Conservation (phyloP, 2,113 vertebrate genomes). For the Leuciscus idus region DNA sequence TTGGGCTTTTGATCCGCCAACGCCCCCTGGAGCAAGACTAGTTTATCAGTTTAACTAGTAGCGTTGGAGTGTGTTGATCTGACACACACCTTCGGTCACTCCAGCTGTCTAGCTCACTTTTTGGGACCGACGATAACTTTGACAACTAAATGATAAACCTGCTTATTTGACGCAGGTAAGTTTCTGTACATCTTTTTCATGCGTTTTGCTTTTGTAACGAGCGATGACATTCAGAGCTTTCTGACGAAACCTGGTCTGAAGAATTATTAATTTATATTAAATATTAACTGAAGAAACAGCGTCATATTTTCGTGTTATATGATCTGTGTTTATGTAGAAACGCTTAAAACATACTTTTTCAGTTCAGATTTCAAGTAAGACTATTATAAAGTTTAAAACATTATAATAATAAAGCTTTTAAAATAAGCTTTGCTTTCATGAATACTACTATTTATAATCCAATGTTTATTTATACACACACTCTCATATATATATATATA, state of each 20-base stretch:
- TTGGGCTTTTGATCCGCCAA: background rate
- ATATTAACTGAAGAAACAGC: background rate
- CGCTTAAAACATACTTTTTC: background rate
- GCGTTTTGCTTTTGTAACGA: background rate
- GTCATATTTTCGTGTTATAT: background rate
- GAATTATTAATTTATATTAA: background rate
- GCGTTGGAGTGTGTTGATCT: background rate
- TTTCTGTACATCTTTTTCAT: background rate
- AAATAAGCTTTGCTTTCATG: too few species aligned
- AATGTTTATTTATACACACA: too few species aligned
- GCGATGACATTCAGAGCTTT: background rate
- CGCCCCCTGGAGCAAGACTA: background rate
- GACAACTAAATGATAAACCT: slow-evolving; percentile 1
- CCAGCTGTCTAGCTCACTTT: background rate
- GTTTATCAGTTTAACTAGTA: background rate
- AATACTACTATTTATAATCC: too few species aligned
- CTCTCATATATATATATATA: too few species aligned
- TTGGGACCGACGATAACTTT: background rate
- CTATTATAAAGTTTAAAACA: too few species aligned
- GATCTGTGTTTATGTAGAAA: background rate
- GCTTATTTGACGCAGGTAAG: slow-evolving; percentile 2
- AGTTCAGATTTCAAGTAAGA: background rate
- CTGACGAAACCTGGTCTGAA: background rate
- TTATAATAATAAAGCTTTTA: too few species aligned
- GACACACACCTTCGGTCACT: background rate